Base-by-base conservation (phyloP, 2,797 vertebrate species). In the Lophius americanus region DNA sequence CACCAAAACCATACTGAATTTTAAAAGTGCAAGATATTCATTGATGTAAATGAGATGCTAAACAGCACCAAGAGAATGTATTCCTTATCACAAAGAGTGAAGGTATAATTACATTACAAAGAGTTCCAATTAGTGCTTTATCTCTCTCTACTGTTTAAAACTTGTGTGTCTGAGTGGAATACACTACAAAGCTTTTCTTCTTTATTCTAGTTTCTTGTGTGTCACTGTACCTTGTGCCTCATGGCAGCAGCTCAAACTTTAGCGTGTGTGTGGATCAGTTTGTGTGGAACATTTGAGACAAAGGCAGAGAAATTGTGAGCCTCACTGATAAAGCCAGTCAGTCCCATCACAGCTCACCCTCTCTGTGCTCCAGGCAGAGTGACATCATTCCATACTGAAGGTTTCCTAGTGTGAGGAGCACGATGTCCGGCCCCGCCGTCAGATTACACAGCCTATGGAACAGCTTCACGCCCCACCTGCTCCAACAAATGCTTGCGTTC, bases 81-180 rank as follows among this genome's bases (percentile, higher is more conserved):
- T 70, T 58, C 72, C 75, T 73, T 59, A 75, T 71, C 52, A 53
- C 37, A 42, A 72, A 74, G 38, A 67, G 61, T 65, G 52, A 71
- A 77, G 67, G 55, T 88, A 71, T 82, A 71, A 75, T 87, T 72
- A 79, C 51, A 67, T 72, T 56, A 72, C 51, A 73, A 33, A 71
- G 52, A 56, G 23, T 60, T 68, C 47, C 52, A 85, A 78, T 84
- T 83, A 77, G 59, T 44, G 59, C 51, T 63, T 75, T 73, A 76
- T 86, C 65, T 55, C 75, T 59, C 66, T 47, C 69, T 4, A 52
- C 35, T 5, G 60, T 66, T 77, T 81, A 46, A 65, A 66, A 58
- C 52, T 70, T 71, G n/a, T 7, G 33, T 41, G 59, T 77, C 61
- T 60, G 54, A 46, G 54, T 53, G 51, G 48, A 68, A 83, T 73